Percentiles rank a stretch among this genome's conserved stretches.
phyloP scores from a whole-genome alignment of 1,140 invertebrate genomes.

The Drosophila micromelanica region DNA sequence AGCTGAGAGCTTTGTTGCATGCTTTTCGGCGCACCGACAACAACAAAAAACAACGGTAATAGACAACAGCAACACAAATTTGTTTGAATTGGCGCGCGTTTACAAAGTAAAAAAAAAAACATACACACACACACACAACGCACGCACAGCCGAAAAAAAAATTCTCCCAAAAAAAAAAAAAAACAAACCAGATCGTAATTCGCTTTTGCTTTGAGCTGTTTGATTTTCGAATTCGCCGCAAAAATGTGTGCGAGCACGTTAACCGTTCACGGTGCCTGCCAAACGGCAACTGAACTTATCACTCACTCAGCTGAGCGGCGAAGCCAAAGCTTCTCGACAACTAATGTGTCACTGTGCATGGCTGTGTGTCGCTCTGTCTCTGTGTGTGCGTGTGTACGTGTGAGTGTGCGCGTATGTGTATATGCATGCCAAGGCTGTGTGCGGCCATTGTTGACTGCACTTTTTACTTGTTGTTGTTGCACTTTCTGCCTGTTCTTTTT shows the following conservation, averaged over 20 bases:
- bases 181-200: slow-evolving; percentile 15
- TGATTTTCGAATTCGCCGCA: background rate
- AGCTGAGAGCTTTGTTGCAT: slow-evolving; percentile 52
- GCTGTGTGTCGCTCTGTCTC: background rate
- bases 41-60: slow-evolving; percentile 4
- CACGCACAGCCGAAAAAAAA: slow-evolving; percentile 9
- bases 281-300: slow-evolving; percentile 81
- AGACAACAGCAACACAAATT: slow-evolving; percentile 11
- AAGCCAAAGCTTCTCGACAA: slow-evolving; percentile 30
- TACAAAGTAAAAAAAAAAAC: slow-evolving; percentile 8
- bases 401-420: slow-evolving; percentile 14
- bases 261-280: slow-evolving; percentile 75
- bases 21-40: slow-evolving; percentile 33
- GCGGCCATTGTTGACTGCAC: slow-evolving; percentile 66
- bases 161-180: background rate
- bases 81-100: slow-evolving; percentile 42
- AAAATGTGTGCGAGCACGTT: slow-evolving; percentile 47
- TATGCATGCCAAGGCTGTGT: background rate
- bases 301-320: slow-evolving; percentile 65
- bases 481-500: slow-evolving; percentile 16
- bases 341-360: slow-evolving; percentile 9
- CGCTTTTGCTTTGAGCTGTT: background rate
- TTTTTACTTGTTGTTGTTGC: slow-evolving; percentile 47
- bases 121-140: background rate
- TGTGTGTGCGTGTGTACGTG: slow-evolving; percentile 2